phyloP scores from a whole-genome alignment of 2,113 vertebrate species.

The Terrapene triunguis region DNA sequence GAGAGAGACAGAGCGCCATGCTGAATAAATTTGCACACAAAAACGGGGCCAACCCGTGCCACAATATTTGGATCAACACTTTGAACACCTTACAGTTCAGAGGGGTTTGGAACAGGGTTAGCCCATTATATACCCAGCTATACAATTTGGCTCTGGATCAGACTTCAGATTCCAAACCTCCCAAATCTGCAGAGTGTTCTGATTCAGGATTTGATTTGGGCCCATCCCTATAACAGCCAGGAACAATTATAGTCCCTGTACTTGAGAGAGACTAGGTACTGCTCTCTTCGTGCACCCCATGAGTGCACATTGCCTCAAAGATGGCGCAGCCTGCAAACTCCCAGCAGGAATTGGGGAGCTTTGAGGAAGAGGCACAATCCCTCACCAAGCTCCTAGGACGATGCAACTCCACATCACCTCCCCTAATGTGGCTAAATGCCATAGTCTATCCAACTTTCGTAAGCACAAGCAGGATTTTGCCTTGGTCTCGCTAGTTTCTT shows the following conservation, averaged over 20 bases:
- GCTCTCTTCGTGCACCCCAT: neutral
- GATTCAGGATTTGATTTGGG: neutral
- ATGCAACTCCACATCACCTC: neutral
- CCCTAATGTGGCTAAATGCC: rapidly evolving
- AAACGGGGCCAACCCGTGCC: neutral
- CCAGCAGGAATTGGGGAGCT: neutral
- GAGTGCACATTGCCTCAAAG: neutral
- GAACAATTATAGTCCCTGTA: neutral
- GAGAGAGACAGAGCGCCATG: neutral
- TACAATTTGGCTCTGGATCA: neutral
- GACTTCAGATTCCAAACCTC: neutral
- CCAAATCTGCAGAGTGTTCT: neutral
- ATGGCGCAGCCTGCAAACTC: neutral
- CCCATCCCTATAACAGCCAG: neutral
- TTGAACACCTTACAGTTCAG: neutral
- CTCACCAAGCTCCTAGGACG: neutral
- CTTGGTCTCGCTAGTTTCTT: neutral
- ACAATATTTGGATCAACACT: neutral
- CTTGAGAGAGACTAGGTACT: neutral
- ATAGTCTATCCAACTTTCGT: neutral
- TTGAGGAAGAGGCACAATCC: neutral
- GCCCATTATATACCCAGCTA: neutral
- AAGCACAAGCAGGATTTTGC: neutral
- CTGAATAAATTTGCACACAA: neutral
- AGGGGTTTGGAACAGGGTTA: neutral